These are phyloP conservation scores for Agapornis roseicollis DNA, from an alignment of 2,113 vertebrate species.

Conservation along the genomic window DNA sequence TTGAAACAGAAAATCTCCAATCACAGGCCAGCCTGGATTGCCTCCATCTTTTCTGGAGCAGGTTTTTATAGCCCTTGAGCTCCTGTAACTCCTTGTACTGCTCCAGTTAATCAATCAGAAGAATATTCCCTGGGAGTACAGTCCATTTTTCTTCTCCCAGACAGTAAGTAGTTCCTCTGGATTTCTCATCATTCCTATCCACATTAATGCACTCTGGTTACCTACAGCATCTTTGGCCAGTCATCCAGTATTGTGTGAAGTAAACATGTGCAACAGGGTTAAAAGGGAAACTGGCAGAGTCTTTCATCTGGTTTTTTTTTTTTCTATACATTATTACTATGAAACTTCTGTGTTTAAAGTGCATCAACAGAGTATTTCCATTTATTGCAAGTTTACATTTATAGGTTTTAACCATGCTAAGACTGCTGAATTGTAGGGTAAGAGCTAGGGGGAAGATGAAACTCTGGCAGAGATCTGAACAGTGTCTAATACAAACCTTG, in stretches of 20 bases:
- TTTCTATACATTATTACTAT: not conserved
- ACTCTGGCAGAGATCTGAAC: not conserved
- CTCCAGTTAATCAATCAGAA: constrained; percentile 55
- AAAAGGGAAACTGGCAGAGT: constrained; percentile 18
- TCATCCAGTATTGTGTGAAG: not conserved
- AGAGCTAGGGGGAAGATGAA: not conserved
- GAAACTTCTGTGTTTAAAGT: constrained; percentile 1
- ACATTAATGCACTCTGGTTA: not conserved
- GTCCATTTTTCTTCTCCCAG: constrained; percentile 6
- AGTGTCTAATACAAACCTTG: not conserved
- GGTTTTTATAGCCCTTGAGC: constrained; percentile 55
- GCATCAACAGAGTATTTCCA: not conserved
- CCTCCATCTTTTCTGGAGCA: constrained; percentile 23
- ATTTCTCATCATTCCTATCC: constrained; percentile 9
- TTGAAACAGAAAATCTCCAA: constrained; percentile 9
- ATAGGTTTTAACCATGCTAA: not conserved
- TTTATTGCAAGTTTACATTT: constrained; percentile 17
- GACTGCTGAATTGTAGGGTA: not conserved
- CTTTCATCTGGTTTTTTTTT: not conserved
- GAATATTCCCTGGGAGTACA: constrained; percentile 34
- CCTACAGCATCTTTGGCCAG: not conserved
- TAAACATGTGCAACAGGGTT: not conserved
- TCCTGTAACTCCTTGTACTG: constrained; percentile 29
- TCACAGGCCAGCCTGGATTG: not conserved
- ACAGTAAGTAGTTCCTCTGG: not conserved